Evolutionary conservation across 1,140 invertebrate species (phyloP), one percentile per base, ranked within the genome.

Genomic region (Cydia amplana): DNA sequence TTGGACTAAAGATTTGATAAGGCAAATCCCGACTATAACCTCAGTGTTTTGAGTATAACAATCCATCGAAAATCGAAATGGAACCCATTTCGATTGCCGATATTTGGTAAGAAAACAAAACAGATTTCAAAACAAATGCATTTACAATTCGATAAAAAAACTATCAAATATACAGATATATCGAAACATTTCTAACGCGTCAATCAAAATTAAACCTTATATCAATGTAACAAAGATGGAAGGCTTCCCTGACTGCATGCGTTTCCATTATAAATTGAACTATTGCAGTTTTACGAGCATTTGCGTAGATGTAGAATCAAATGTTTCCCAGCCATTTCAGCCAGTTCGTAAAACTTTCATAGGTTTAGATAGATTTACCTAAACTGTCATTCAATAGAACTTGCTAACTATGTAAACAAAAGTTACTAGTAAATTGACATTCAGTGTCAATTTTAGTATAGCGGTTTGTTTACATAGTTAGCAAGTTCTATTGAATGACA

Each of bases 51-150:
- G 16, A 9, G 18, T 60, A 6, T 9, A 23, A 60, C 49, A 60
- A 9, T 20, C 9, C n/a, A 18, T 60, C 18, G 18, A 23, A 60
- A 60, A 51, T 51, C 49, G 0, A 18, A 51, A 51, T 51, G 16
- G 4, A 18, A 18, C 18, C 49, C 55, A 60, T 60, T 51, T n/a
- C 2, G 18, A 20, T 60, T 9, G 4, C 2, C 10, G n/a, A 60
- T 60, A 60, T 60, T 60, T 60, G 55, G 55, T 60, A 4, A 20
- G 55, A 60, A 9, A 60, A 60, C 55, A 60, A 23, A 20, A 60
- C n/a, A 60, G 16, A 60, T 20, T 20, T 20, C 55, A 20, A 60
- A 60, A 60, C 18, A 60, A 60, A 60, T 60, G 55, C 49, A 51
- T n/a, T n/a, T 16, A 51, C 49, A 16, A 18, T 51, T 51, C n/a